Evolutionary conservation across 2,888 invertebrate genomes (phyloP), one percentile per base, ranked within the genome.

Genomic region (Dryadula phaetusa): DNA sequence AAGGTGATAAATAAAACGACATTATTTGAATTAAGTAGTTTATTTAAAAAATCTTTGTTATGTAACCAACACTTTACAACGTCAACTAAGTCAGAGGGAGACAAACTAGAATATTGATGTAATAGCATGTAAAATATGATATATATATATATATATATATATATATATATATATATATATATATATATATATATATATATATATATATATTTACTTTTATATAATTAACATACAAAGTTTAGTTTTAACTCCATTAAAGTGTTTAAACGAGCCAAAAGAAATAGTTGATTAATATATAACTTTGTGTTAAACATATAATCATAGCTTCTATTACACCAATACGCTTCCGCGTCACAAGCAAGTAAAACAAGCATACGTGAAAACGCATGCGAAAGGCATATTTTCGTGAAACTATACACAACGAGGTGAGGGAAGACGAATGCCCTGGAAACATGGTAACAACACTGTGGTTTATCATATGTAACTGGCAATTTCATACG

Each of bases 21-120:
- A 71, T 70, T 71, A 71, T 85, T 64, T 86, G 86, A 87, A 89
- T 92, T 91, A 92, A 89, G 88, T 88, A 90, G 86, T 91, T 93
- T 88, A 85, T 91, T 89, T 89, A 85, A 89, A 92, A 92, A 92
- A 90, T 90, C 90, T 92, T 92, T 92, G 91, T 91, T 92, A 89
- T 88, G 90, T 87, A 91, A 90, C 88, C 87, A 90, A 88, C 88
- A 88, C 87, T 87, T 85, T 85, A 90, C 90, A 92, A 87, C 80
- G 84, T 87, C 85, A 85, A 86, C 84, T 86, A 81, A 83, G 80
- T 82, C 82, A 64, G 77, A 83, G 77, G 75, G 75, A 74, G 74
- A 79, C 73, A 76, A 78, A 75, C 74, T 25, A 67, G 58, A 65
- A 34, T 62, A 66, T 67, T 65, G 68, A 62, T 70, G 68, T 70